Evolutionary conservation across 2,113 vertebrate species (phyloP).

Genomic region (Mirounga angustirostris): DNA sequence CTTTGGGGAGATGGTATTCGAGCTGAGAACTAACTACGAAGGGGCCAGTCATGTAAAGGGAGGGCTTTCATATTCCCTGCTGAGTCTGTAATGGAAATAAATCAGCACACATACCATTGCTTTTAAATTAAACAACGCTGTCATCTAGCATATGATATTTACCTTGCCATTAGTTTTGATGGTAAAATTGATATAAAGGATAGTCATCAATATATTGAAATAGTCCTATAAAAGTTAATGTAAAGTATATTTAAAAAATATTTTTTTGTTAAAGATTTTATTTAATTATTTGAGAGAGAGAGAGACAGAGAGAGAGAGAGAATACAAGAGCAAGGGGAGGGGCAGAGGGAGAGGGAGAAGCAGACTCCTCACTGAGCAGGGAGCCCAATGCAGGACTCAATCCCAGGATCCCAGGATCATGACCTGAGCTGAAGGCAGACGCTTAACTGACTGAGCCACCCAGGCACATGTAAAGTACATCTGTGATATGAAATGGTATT

Average conservation of each 20-base stretch:
- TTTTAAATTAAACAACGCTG: not conserved
- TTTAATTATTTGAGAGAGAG: not conserved
- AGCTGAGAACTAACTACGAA: not conserved
- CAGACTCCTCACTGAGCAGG: not conserved
- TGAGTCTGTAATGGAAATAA: not conserved
- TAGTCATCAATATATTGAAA: not conserved
- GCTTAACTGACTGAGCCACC: no score
- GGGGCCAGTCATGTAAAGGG: not conserved
- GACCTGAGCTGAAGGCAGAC: no score
- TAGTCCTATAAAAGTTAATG: not conserved
- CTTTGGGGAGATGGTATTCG: not conserved
- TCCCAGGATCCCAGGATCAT: no score
- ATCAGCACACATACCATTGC: not conserved
- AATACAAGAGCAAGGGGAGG: not conserved
- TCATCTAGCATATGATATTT: not conserved
- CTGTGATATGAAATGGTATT: not conserved
- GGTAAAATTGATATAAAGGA: not conserved
- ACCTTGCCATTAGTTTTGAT: not conserved
- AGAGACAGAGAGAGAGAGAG: no score
- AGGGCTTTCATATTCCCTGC: not conserved
- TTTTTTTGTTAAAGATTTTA: not conserved
- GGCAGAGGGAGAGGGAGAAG: not conserved
- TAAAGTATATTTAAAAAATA: not conserved
- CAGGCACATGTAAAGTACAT: no score
- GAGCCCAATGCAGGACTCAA: rapidly evolving